A percentile compares a stretch with the other conserved stretches of the same genome.
Conservation (phyloP, 2,113 vertebrate genomes). For the Chaetura pelagica region DNA sequence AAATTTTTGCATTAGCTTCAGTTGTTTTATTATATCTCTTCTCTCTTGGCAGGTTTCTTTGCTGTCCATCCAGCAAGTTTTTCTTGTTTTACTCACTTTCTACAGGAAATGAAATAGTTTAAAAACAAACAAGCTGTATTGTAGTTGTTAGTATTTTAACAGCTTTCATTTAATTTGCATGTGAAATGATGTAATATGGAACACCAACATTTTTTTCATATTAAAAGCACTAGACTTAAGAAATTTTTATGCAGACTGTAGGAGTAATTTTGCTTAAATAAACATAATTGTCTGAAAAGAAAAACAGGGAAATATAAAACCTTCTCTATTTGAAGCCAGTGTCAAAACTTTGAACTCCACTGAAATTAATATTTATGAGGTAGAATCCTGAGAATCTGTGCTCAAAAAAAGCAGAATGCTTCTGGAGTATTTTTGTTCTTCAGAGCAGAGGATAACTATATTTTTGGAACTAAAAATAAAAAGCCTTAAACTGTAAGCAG, state of each 20-base stretch:
- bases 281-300: neutral
- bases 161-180: neutral
- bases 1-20: neutral
- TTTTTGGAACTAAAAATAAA: neutral
- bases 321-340: neutral
- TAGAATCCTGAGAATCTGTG: neutral
- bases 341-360: neutral
- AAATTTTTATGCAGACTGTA: neutral
- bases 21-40: neutral
- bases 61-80: neutral
- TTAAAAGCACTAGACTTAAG: neutral
- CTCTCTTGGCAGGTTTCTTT: neutral
- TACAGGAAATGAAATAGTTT: neutral
- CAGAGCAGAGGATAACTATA: neutral
- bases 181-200: neutral
- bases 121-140: neutral
- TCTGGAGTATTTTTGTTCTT: neutral
- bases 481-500: neutral
- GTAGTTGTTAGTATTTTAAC: neutral
- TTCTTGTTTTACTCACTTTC: neutral
- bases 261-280: neutral
- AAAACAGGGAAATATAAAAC: neutral
- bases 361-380: neutral
- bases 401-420: neutral
- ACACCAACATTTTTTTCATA: neutral